Evolutionary conservation across 2,888 invertebrate genomes (phyloP), one percentile per base, ranked within the genome.

Genomic region (Epistrophe grossulariae): DNA sequence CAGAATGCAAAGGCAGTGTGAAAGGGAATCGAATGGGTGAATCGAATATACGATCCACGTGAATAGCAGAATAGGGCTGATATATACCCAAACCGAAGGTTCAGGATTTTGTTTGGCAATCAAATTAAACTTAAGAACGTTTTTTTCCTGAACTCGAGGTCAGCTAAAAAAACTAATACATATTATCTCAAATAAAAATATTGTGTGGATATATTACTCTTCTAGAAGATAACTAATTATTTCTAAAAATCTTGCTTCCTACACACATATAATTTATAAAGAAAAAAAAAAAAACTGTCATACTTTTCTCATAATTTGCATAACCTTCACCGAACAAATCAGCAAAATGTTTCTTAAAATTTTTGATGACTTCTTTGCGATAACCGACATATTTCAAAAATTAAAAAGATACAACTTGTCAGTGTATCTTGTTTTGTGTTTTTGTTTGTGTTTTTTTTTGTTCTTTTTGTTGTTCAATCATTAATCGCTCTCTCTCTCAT

Each of bases 401-500:
- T 72, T 38, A 38, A 48, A 70, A 52, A 62, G 28, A 40, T 40
- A 73, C 68, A 70, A 70, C 40, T 55, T 70, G 52, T 55, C 31
- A 52, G 31, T 3, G 66, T 48, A 35, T 40, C 50, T 52, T 52
- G 52, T 68, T 68, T 68, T 52, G 15, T 45, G 35, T 35, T 57
- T 57, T 10, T 35, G 13, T 70, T 64, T 15, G 28, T 19, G 9
- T 66, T 72, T 57, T 35, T 35, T 60, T 74, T 81, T 57, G 28
- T 13, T n/a, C 13, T 70, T 59, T 35, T 78, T 81, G 31, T 35
- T 35, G 35, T 70, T 48, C 70, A 70, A 71, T 87, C 70, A 82
- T 76, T 83, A 87, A 87, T 87, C 83, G 87, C 87, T 78, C 82
- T 24, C 24, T 87, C 82, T 87, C 87, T 79, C 79, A 87, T 87